A percentile compares a stretch with the other conserved stretches of the same genome.
Conservation (phyloP, 2,888 invertebrate species). For the Choristoneura rosaceana region DNA sequence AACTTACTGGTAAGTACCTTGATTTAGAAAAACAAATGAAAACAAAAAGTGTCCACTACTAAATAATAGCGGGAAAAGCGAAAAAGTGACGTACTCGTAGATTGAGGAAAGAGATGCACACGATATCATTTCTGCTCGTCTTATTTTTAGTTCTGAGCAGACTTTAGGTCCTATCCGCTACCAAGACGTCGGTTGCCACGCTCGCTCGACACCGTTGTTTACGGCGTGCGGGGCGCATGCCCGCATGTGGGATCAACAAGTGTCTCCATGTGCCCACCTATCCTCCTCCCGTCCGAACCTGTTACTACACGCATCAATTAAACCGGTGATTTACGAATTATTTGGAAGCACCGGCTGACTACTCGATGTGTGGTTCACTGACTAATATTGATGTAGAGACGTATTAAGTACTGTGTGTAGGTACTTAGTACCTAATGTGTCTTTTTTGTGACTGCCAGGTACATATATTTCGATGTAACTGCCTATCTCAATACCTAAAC, state of each 20-base stretch:
- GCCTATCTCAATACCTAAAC: too few species aligned
- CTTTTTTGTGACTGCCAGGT: neutral
- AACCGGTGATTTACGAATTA: constrained; percentile 6
- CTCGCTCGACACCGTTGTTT: constrained; percentile 11
- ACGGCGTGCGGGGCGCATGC: constrained; percentile 62
- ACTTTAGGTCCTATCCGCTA: neutral
- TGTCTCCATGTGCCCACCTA: constrained; percentile 75
- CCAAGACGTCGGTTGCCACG: neutral
- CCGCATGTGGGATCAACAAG: constrained; percentile 74
- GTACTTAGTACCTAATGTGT: neutral
- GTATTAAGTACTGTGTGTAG: neutral
- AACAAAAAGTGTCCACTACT: too few species aligned
- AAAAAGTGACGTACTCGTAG: too few species aligned
- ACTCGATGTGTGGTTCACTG: neutral
- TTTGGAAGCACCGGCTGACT: constrained; percentile 2
- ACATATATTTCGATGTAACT: too few species aligned
- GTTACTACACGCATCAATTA: constrained; percentile 44
- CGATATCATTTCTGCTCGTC: too few species aligned
- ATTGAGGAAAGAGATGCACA: too few species aligned
- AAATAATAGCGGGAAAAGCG: too few species aligned
- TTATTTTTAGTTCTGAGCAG: neutral
- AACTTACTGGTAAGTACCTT: too few species aligned
- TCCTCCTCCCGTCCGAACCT: constrained; percentile 52
- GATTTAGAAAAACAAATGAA: too few species aligned
- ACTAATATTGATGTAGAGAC: neutral